phyloP scores from a whole-genome alignment of 2,797 vertebrate species.

The Remorina albescens region DNA sequence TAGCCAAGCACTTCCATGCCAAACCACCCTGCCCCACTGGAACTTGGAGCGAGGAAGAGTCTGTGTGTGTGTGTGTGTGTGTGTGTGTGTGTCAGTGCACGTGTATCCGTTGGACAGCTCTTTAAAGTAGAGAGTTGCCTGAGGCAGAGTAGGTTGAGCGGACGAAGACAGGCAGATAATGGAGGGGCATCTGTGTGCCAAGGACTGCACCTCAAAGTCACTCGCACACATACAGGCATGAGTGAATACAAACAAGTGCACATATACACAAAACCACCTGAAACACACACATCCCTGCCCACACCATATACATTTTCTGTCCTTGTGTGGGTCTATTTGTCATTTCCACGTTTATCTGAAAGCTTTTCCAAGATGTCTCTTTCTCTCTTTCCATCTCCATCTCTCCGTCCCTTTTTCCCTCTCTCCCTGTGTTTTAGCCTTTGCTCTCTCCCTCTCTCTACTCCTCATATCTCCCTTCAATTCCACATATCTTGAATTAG shows the following conservation, averaged over 20 bases:
- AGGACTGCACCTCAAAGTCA: conserved; percentile 89
- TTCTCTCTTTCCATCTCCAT: conserved; percentile 34
- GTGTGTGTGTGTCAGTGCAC: conserved; percentile 40
- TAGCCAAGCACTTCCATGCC: conserved; percentile 92
- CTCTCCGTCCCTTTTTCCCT: conserved; percentile 22
- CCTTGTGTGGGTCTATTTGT: conserved; percentile 73
- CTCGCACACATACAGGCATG: conserved; percentile 47
- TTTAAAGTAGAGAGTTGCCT: conserved; percentile 97
- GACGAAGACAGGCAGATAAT: conserved; percentile 88
- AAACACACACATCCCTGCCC: conserved; percentile 46
- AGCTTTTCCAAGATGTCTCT: conserved; percentile 76
- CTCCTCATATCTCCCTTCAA: conserved; percentile 83
- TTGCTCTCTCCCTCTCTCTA: conserved; percentile 34
- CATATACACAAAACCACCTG: conserved; percentile 44
- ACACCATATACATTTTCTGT: conserved; percentile 60
- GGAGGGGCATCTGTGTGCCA: conserved; percentile 84
- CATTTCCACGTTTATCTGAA: conserved; percentile 77
- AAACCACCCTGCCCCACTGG: conserved; percentile 93
- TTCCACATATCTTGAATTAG: conserved; percentile 86
- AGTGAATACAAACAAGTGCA: conserved; percentile 32
- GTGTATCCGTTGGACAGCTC: conserved; percentile 87
- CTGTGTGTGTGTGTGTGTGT: conserved; percentile 24
- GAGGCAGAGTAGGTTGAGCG: conserved; percentile 89
- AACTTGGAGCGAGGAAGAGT: conserved; percentile 69
- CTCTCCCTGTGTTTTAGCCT: conserved; percentile 22